A percentile compares a stretch with the other conserved stretches of the same genome.
Conservation (phyloP, 2,797 vertebrate species). For the Enteromius thamalakanensis region DNA sequence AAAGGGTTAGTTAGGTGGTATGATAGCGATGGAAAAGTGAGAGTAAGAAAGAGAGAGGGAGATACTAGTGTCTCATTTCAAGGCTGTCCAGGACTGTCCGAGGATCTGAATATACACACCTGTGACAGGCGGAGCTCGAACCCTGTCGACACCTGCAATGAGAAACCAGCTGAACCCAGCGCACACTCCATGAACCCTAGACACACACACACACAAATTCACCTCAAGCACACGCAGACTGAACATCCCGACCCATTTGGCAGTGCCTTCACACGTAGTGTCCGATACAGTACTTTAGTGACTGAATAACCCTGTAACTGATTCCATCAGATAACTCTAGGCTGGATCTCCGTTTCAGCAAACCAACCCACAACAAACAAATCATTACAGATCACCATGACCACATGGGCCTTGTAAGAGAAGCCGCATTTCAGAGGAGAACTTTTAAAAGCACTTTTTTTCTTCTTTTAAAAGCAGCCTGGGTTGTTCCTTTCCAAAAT, state of each 20-base stretch:
- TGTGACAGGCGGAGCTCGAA: conserved; percentile 76
- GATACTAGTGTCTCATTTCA: conserved; percentile 67
- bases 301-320: conserved; percentile 28
- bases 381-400: conserved; percentile 36
- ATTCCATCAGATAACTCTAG: conserved; percentile 41
- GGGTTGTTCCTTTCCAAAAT: conserved; percentile 23
- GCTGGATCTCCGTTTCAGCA: conserved; percentile 22
- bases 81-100: conserved; percentile 69
- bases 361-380: conserved; percentile 42
- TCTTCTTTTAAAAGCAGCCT: conserved; percentile 15
- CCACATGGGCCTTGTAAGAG: conserved; percentile 20
- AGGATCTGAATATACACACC: conserved; percentile 78
- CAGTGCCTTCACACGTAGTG: neutral
- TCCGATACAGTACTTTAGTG: conserved; percentile 1
- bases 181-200: conserved; percentile 47
- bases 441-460: conserved; percentile 18
- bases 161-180: conserved; percentile 63
- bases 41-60: conserved; percentile 21
- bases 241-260: conserved; percentile 4
- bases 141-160: conserved; percentile 75
- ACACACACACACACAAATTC: neutral
- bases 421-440: conserved; percentile 1
- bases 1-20: conserved; percentile 2
- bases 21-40: neutral
- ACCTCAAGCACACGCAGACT: neutral